Evolutionary conservation across 2,888 invertebrate genomes (phyloP).

Genomic region (Ochlodes sylvanus): DNA sequence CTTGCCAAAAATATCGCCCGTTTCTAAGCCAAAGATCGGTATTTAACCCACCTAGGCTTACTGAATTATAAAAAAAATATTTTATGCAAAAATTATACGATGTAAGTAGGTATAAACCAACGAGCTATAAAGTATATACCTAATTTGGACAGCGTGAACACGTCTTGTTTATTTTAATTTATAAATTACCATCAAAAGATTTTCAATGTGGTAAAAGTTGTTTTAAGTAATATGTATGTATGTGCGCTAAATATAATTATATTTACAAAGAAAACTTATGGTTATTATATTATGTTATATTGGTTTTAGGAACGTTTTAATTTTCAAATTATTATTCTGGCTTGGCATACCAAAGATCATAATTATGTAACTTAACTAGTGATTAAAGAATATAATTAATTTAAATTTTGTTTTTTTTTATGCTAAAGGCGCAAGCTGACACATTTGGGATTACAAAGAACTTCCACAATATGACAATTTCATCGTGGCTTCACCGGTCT

Average conservation of each 20-base stretch:
- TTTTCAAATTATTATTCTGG: constrained; percentile 42
- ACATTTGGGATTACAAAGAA: no score
- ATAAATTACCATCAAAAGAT: not conserved
- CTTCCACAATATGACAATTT: no score
- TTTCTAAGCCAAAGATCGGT: constrained; percentile 56
- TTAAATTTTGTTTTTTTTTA: constrained; percentile 27
- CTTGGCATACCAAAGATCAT: constrained; percentile 63
- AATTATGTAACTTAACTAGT: constrained; percentile 45
- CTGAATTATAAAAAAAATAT: constrained; percentile 36
- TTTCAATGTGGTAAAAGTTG: no score
- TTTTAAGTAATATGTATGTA: not conserved
- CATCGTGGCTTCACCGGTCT: no score
- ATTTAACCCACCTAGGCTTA: constrained; percentile 49
- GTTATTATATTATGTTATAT: not conserved
- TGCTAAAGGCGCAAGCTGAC: no score
- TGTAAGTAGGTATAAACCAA: not conserved
- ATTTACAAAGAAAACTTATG: not conserved
- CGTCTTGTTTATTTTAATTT: not conserved
- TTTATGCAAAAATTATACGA: no score
- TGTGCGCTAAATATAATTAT: not conserved
- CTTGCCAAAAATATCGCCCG: constrained; percentile 42
- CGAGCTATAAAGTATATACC: not conserved
- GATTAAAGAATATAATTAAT: constrained; percentile 41
- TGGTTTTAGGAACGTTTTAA: not conserved
- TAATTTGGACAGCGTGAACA: not conserved